Conservation (phyloP, 2,888 invertebrate species). For the Nephrotoma appendiculata region DNA sequence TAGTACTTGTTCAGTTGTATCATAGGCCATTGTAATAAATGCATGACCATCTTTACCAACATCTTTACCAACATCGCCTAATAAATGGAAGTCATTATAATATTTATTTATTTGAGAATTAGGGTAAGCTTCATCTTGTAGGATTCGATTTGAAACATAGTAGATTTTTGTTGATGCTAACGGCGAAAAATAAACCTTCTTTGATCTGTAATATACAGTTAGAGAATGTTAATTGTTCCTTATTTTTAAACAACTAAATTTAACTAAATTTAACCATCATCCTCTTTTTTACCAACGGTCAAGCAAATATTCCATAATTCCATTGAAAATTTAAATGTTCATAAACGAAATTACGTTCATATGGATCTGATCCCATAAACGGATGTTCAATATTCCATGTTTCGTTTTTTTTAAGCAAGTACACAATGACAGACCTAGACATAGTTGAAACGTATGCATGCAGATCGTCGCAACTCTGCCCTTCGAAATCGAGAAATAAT, state of each 20-base stretch:
- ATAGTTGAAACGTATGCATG: constrained; percentile 41
- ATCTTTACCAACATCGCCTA: constrained; percentile 54
- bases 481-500: background rate
- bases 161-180: constrained; percentile 69
- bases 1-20: background rate
- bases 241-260: background rate
- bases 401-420: constrained; percentile 54
- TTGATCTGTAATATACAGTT: background rate
- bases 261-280: constrained; percentile 25
- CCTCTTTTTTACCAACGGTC: constrained; percentile 45
- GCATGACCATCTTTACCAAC: constrained; percentile 59
- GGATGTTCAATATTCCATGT: constrained; percentile 70
- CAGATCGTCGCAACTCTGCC: constrained; percentile 54
- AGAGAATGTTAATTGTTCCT: background rate
- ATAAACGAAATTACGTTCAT: constrained; percentile 59
- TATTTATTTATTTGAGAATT: constrained; percentile 38
- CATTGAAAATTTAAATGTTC: constrained; percentile 71
- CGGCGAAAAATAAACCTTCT: constrained; percentile 23
- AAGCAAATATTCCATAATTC: constrained; percentile 72
- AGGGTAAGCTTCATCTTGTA: constrained; percentile 56
- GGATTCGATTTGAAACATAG: constrained; percentile 55
- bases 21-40: constrained; percentile 40
- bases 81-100: constrained; percentile 54
- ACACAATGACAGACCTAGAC: constrained; percentile 47
- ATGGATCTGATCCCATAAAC: constrained; percentile 71